phyloP scores from a whole-genome alignment of 2,113 vertebrate species.

The Cichladusa arquata region DNA sequence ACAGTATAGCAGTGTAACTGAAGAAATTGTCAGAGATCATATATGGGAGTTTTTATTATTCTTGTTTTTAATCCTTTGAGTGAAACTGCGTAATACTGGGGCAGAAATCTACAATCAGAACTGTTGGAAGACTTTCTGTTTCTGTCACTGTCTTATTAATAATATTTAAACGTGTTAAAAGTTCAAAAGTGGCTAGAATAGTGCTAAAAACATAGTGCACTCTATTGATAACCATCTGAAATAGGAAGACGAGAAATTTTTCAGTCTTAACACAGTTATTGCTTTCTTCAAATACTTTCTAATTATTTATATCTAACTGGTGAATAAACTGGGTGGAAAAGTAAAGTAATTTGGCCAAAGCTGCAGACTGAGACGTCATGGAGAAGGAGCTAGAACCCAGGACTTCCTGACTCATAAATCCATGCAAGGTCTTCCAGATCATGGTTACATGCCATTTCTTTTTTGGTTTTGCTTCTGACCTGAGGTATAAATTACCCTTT shows the following conservation, averaged over 20 bases:
- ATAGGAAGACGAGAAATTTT: background rate
- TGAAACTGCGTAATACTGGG: background rate
- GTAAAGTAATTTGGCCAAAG: slow-evolving; percentile 9
- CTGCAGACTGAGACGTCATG: background rate
- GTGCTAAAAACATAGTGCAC: background rate
- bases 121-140: background rate
- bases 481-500: background rate
- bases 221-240: background rate
- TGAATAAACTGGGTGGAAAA: slow-evolving; percentile 32
- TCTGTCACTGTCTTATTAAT: background rate
- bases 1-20: background rate
- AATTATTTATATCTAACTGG: slow-evolving; percentile 14
- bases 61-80: background rate
- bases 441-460: background rate
- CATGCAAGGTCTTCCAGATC: background rate
- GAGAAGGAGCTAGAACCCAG: background rate
- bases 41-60: background rate
- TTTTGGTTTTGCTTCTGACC: background rate
- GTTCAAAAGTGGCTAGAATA: background rate
- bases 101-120: background rate
- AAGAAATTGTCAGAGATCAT: background rate
- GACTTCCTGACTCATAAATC: slow-evolving; percentile 17
- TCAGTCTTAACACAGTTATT: background rate
- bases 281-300: background rate
- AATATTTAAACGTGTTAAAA: background rate